These are phyloP conservation scores for Liopterus haemorrhoidalis DNA, from an alignment of 2,888 invertebrate genomes.

Conservation along the genomic window DNA sequence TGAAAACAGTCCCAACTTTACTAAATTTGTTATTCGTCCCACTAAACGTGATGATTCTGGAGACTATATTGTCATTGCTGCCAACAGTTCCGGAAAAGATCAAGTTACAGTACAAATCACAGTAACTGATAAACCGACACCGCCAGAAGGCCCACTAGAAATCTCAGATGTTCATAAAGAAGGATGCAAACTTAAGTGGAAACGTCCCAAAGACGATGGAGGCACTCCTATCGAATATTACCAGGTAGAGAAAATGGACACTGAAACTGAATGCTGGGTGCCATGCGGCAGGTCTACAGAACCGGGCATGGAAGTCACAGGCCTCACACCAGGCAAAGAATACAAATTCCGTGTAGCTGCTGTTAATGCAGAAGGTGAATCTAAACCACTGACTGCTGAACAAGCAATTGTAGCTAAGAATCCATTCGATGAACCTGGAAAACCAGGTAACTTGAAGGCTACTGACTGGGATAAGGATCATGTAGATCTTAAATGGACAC, in stretches of 20 bases:
- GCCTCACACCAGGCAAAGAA: constrained; percentile 83
- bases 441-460: constrained; percentile 80
- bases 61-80: constrained; percentile 79
- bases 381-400: constrained; percentile 83
- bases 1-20: constrained; percentile 81
- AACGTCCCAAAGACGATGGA: constrained; percentile 90
- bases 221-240: constrained; percentile 93
- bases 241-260: constrained; percentile 91
- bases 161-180: constrained; percentile 87
- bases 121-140: constrained; percentile 79
- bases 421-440: constrained; percentile 90
- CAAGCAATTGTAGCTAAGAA: constrained; percentile 90
- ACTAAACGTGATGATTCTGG: constrained; percentile 77
- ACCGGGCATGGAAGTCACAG: constrained; percentile 75
- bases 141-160: constrained; percentile 86
- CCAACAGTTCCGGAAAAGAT: constrained; percentile 83
- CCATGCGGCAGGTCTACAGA: constrained; percentile 80
- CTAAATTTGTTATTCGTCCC: constrained; percentile 77
- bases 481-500: constrained; percentile 85
- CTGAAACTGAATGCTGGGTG: constrained; percentile 82
- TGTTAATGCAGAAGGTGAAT: constrained; percentile 93
- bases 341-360: constrained; percentile 95
- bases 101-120: constrained; percentile 73
- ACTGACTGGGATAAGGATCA: constrained; percentile 95
- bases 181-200: constrained; percentile 93